phyloP scores from a whole-genome alignment of 2,113 vertebrate species.

The Syngnathoides biaculeatus region DNA sequence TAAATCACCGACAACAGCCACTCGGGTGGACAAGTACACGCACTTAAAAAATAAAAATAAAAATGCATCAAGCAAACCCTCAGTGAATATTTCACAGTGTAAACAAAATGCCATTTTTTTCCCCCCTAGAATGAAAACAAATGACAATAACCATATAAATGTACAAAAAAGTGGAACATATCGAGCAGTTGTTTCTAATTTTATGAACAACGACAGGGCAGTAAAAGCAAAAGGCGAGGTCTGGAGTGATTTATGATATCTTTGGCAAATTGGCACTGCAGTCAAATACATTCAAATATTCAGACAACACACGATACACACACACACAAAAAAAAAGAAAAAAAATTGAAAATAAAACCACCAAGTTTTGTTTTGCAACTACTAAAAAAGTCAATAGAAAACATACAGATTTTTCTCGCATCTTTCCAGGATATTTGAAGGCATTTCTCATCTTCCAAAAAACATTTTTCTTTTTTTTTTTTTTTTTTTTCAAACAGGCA shows the following conservation, averaged over 20 bases:
- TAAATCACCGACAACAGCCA: conserved; percentile 98
- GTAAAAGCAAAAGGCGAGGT: conserved; percentile 73
- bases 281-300: conserved; percentile 99
- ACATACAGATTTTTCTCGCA: conserved; percentile 89
- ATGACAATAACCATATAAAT: conserved; percentile 63
- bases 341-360: conserved; percentile 88
- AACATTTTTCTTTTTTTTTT: conserved; percentile 59
- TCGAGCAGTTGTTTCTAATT: conserved; percentile 68
- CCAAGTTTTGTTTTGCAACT: conserved; percentile 85
- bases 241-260: conserved; percentile 85
- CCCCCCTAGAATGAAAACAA: conserved; percentile 49
- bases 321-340: conserved; percentile 85
- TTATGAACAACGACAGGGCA: conserved; percentile 62
- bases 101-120: conserved; percentile 72
- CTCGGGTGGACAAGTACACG: conserved; percentile 91
- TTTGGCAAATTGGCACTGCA: conserved; percentile 99
- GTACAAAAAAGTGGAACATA: conserved; percentile 69
- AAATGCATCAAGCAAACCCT: conserved; percentile 87
- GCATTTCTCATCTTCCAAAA: conserved; percentile 75
- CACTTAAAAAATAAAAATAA: conserved; percentile 85
- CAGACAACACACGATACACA: conserved; percentile 97
- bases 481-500: conserved; percentile 81
- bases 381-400: conserved; percentile 99
- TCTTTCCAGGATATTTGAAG: conserved; percentile 78
- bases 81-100: conserved; percentile 84